phyloP scores from a whole-genome alignment of 1,140 invertebrate genomes.

The Rhopalosiphum maidis region DNA sequence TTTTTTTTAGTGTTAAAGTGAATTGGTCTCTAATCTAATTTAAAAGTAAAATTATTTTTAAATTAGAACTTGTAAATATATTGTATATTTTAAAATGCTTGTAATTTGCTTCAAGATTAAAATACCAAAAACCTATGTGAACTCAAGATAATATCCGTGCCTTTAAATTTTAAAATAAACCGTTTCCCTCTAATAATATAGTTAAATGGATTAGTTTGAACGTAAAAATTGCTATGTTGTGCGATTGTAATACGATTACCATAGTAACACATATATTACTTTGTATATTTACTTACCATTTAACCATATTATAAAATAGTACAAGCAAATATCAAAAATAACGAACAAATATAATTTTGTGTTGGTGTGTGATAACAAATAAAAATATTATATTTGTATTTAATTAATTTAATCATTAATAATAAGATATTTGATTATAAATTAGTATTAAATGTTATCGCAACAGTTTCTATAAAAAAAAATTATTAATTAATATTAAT shows the following conservation, averaged over 20 bases:
- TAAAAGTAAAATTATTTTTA: not conserved
- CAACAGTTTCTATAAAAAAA: too few relatives aligned
- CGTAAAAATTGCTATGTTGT: not conserved
- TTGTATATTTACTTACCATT: not conserved
- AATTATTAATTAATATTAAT: too few relatives aligned
- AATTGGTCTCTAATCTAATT: not conserved
- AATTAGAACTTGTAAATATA: not conserved
- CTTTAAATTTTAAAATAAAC: not conserved
- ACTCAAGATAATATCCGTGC: not conserved
- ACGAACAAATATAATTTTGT: not conserved
- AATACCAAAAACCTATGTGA: not conserved
- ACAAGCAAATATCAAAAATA: not conserved
- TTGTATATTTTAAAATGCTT: not conserved
- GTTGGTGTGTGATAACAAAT: not conserved
- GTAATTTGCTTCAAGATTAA: not conserved
- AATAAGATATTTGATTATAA: too few relatives aligned
- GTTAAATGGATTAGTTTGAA: slow-evolving; percentile 1
- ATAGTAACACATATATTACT: not conserved
- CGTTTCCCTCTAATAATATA: not conserved
- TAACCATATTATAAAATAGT: not conserved
- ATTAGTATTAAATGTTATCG: too few relatives aligned
- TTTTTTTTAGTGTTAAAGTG: not conserved
- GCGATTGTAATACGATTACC: not conserved
- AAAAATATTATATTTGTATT: not conserved
- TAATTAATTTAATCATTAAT: not conserved